These are phyloP conservation scores for Ascaphus truei DNA, from an alignment of 2,113 vertebrate species.

Conservation along the genomic window DNA sequence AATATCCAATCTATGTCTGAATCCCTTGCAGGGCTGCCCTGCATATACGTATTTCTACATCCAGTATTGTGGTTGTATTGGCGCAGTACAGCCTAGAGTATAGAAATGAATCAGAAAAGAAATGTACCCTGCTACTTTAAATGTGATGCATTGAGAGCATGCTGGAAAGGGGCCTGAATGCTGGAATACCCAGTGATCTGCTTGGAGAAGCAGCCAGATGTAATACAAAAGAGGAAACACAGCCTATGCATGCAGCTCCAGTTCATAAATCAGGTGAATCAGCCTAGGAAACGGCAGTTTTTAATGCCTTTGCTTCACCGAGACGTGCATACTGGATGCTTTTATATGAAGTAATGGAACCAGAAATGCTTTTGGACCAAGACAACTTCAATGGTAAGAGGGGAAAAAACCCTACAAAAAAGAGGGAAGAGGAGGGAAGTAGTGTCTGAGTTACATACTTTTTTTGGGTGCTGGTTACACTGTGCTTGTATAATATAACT, in stretches of 20 bases:
- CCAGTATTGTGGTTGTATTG: neutral
- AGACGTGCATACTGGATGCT: constrained; percentile 58
- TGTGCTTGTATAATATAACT: too few relatives aligned
- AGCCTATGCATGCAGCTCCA: constrained; percentile 63
- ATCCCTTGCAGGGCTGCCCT: neutral
- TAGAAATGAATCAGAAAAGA: constrained; percentile 39
- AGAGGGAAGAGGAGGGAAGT: neutral
- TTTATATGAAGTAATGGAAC: constrained; percentile 67
- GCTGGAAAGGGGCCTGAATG: constrained; percentile 67
- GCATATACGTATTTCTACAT: neutral
- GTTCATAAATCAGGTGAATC: constrained; percentile 69
- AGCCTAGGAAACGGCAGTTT: constrained; percentile 50
- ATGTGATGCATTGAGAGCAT: constrained; percentile 64
- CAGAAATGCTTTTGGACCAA: constrained; percentile 59
- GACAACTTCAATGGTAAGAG: constrained; percentile 72
- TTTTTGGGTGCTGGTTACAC: too few relatives aligned
- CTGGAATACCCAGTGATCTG: constrained; percentile 67
- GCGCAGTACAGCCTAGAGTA: neutral
- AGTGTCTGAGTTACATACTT: too few relatives aligned
- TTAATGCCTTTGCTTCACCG: constrained; percentile 55
- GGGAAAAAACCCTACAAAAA: neutral
- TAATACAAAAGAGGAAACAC: constrained; percentile 66
- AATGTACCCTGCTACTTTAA: constrained; percentile 71
- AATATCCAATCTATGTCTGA: too few relatives aligned
- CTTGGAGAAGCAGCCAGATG: constrained; percentile 68